Evolutionary conservation across 2,797 vertebrate species (phyloP), one percentile per base, ranked within the genome.

Genomic region (Malurus splendens): DNA sequence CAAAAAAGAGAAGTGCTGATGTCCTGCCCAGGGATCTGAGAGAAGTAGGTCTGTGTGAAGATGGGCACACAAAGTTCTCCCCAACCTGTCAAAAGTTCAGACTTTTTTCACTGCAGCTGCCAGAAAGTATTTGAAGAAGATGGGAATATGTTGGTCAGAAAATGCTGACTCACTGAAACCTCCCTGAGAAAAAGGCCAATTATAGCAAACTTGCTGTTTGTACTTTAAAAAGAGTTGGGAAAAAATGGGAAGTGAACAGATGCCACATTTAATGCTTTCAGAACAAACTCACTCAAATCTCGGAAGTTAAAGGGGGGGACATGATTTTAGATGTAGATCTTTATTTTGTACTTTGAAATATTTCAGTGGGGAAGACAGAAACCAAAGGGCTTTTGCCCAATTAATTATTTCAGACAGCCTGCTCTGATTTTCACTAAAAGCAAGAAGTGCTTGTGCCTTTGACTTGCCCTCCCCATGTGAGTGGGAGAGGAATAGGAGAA

Each of bases 91-190:
- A 41, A 67, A 67, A 84, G 57, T 57, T 80, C 65, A 12, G 50
- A 19, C 16, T 14, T 76, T 66, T 76, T 74, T 65, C 65, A 39
- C 68, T 45, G 51, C 55, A 67, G 60, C 30, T 0, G 0, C 22
- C 41, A 44, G 71, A 81, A 73, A 18, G 6, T 48, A 9, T 90
- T 91, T 62, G 82, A 82, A 70, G 68, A 74, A 67, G 68, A 75
- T 48, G 57, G 60, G 50, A 74, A 85, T 42, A 9, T 44, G n/a
- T 56, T 71, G 74, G 78, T 86, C 81, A 72, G 75, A 90, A 90
- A 74, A 51, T 50, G 86, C 92, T 90, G 86, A 94, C 65, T 95
- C 86, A 90, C 75, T 68, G 72, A 71, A 72, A 77, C 2, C 5
- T 77, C 57, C 36, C 65, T 1, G 25, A 83, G 86, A 82, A 65